Evolutionary conservation across 2,797 vertebrate species (phyloP), one percentile per base, ranked within the genome.

Genomic region (Taeniopygia guttata): DNA sequence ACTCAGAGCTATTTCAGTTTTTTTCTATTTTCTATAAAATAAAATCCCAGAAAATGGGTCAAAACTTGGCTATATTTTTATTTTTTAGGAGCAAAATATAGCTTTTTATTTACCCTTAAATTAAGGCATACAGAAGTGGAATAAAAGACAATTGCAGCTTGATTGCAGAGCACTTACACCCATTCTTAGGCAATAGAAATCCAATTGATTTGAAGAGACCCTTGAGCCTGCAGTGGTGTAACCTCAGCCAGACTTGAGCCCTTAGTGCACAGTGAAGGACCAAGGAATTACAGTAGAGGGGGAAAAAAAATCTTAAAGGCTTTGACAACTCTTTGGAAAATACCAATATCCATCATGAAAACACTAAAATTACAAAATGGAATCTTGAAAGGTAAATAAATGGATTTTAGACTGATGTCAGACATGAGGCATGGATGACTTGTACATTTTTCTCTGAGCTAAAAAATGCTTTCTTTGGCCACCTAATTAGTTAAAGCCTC

Each of bases 321-420:
- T 94, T 80, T 87, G 83, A 80, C 84, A 95, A 62, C 84, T 46
- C 48, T 87, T 94, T 85, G 49, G 29, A 64, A 93, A 92, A 32
- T 20, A 91, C 54, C 23, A 46, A 78, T 92, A 95, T 92, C 87
- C 75, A 89, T 85, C 80, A 89, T 7, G 52, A 76, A 84, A 94
- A 87, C 69, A 79, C 48, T 60, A 64, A 89, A 87, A 84, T 87
- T 34, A 68, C 19, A 1, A 84, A 95, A 87, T 58, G 36, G 49
- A 46, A 58, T 74, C 36, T 54, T 77, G 84, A 94, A 90, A 87
- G 23, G n/a, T 32, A 89, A 95, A 93, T 54, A 87, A 96, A 91
- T 92, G 81, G 62, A 70, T 90, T 91, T 75, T 46, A 67, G 81
- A 70, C 29, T 1, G 2, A 72, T 77, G 75, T 36, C 2, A 1